A percentile compares a stretch with the other conserved stretches of the same genome.
These are phyloP conservation scores for Alfaro cultratus DNA, from an alignment of 2,797 vertebrate genomes.

Conservation along the genomic window DNA sequence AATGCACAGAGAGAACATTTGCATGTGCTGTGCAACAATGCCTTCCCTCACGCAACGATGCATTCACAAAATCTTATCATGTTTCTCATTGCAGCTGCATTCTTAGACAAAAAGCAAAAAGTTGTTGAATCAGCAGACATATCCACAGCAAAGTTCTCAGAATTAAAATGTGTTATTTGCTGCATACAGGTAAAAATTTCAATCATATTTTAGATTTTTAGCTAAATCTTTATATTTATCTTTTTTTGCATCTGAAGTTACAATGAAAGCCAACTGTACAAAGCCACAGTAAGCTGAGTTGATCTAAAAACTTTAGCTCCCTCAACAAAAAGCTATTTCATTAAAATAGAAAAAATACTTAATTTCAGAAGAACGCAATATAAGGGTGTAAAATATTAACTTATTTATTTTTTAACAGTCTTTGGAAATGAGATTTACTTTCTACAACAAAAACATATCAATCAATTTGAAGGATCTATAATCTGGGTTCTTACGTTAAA, in stretches of 20 bases:
- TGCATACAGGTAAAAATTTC: neutral
- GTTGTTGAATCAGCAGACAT: neutral
- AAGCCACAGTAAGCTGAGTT: neutral
- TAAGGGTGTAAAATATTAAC: neutral
- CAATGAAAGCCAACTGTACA: neutral
- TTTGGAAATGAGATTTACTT: neutral
- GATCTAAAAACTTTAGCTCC: neutral
- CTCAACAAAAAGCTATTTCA: neutral
- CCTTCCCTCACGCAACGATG: neutral
- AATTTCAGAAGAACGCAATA: neutral
- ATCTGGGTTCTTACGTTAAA: neutral
- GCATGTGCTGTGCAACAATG: neutral
- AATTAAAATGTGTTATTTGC: neutral
- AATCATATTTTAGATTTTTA: neutral
- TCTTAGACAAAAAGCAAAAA: neutral
- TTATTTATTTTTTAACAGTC: neutral
- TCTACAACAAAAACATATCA: neutral
- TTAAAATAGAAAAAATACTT: neutral
- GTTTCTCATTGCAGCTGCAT: neutral
- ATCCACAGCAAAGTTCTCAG: neutral
- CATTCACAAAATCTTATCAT: conserved; percentile 2
- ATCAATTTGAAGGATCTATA: neutral
- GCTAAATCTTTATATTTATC: neutral
- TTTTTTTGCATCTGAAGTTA: neutral
- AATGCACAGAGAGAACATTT: neutral